phyloP scores from a whole-genome alignment of 2,113 vertebrate genomes.

The Tachysurus fulvidraco region DNA sequence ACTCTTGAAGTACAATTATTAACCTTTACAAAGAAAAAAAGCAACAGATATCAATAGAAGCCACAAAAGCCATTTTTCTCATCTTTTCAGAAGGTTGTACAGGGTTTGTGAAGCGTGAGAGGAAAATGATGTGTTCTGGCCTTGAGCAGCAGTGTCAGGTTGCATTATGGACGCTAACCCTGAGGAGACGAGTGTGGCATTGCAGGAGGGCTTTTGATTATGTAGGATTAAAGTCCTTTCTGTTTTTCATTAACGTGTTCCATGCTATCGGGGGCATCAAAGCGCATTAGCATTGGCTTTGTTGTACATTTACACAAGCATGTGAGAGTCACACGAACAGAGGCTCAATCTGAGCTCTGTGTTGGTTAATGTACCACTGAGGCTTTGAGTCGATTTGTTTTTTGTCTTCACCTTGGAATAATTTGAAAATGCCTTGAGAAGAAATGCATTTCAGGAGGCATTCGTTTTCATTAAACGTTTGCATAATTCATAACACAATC shows the following conservation, averaged over 20 bases:
- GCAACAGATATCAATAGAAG: neutral
- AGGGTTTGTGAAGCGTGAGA: neutral
- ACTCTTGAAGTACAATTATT: neutral
- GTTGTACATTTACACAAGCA: slow-evolving; percentile 17
- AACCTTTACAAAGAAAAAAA: neutral
- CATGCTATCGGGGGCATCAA: slow-evolving; percentile 33
- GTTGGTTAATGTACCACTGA: neutral
- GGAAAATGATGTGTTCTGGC: slow-evolving; percentile 10
- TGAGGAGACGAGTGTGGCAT: slow-evolving; percentile 6
- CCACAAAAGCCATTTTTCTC: neutral
- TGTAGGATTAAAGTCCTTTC: slow-evolving; percentile 41
- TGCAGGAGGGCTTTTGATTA: slow-evolving; percentile 41
- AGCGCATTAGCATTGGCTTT: slow-evolving; percentile 28
- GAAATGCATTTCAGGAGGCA: neutral
- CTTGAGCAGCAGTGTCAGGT: slow-evolving; percentile 23
- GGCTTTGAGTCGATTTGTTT: neutral
- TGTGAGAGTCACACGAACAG: neutral
- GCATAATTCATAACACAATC: neutral
- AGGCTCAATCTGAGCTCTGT: neutral
- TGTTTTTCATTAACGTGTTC: slow-evolving; percentile 42
- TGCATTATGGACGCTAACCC: slow-evolving; percentile 21
- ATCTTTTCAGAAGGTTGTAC: neutral
- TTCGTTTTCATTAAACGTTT: slow-evolving; percentile 9
- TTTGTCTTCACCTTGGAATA: slow-evolving; percentile 25
- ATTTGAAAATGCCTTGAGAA: slow-evolving; percentile 1